Conservation (phyloP, 2,797 vertebrate genomes). For the Sebastes cheni region DNA sequence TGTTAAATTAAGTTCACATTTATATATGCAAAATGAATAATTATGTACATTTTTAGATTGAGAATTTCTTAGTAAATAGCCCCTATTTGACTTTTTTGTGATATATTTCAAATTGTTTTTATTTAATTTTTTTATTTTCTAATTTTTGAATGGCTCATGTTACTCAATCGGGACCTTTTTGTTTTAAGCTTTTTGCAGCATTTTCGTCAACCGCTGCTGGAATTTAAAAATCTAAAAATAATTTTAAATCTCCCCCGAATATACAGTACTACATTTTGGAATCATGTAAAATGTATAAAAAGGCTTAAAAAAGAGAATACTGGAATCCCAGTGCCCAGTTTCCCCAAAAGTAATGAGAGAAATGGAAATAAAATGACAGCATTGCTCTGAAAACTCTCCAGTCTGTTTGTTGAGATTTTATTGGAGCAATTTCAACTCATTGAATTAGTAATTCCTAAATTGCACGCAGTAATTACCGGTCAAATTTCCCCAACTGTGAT, state of each 20-base stretch:
- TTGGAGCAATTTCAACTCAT: slow-evolving; percentile 41
- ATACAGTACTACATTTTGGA: neutral
- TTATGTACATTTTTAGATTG: neutral
- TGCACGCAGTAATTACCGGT: slow-evolving; percentile 55
- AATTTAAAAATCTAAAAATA: neutral
- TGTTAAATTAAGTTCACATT: neutral
- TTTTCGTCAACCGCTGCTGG: neutral
- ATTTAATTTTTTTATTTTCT: neutral
- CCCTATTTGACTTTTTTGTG: neutral
- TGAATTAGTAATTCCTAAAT: slow-evolving; percentile 63
- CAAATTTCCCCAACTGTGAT: slow-evolving; percentile 47
- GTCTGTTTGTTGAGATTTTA: slow-evolving; percentile 52
- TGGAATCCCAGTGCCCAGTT: slow-evolving; percentile 3
- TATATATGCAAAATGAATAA: neutral
- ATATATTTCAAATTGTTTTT: neutral
- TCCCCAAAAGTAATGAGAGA: slow-evolving; percentile 22
- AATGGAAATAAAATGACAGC: slow-evolving; percentile 48
- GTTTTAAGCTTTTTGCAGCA: neutral
- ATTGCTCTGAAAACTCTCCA: slow-evolving; percentile 24
- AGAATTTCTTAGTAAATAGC: neutral
- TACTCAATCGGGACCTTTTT: neutral
- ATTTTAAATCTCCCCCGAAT: neutral
- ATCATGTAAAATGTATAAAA: slow-evolving; percentile 17
- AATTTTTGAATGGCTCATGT: neutral
- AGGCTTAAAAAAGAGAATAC: neutral